These are phyloP conservation scores for Rhingia rostrata DNA, from an alignment of 2,888 invertebrate genomes.

Conservation along the genomic window DNA sequence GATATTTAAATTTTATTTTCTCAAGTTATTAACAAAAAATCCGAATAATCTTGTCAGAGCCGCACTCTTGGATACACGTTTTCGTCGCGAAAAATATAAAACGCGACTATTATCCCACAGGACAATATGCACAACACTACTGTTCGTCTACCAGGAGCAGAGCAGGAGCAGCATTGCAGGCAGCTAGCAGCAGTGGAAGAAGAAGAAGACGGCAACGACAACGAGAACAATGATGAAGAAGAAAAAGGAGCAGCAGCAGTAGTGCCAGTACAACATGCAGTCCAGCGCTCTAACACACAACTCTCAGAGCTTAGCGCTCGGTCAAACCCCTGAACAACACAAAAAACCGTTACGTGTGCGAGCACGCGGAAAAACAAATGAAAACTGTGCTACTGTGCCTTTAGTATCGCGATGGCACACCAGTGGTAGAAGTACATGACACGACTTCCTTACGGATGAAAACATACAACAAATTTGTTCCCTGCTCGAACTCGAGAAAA, in stretches of 20 bases:
- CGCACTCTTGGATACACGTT: conserved; percentile 43
- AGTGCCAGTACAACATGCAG: conserved; percentile 61
- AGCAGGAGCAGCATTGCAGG: conserved; percentile 67
- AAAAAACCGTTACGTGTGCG: conserved; percentile 80
- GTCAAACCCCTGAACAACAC: conserved; percentile 68
- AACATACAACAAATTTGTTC: conserved; percentile 53
- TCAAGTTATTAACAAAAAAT: conserved; percentile 12
- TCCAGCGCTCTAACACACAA: conserved; percentile 61
- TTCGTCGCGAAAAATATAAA: conserved; percentile 59
- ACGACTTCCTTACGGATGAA: conserved; percentile 61
- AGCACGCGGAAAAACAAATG: conserved; percentile 84
- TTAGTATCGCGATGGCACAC: conserved; percentile 66
- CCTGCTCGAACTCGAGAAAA: conserved; percentile 73
- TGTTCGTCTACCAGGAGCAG: conserved; percentile 62
- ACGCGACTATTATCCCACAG: conserved; percentile 71
- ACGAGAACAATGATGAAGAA: conserved; percentile 7
- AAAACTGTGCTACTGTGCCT: conserved; percentile 81
- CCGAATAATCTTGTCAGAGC: conserved; percentile 21
- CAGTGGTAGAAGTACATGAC: conserved; percentile 55
- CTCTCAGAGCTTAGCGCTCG: conserved; percentile 65
- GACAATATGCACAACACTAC: conserved; percentile 68
- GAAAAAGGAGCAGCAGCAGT: conserved; percentile 46
- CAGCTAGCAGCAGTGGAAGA: conserved; percentile 48
- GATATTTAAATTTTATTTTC: background rate
- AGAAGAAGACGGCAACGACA: background rate